Evolutionary conservation across 1,140 invertebrate species (phyloP), one percentile per base, ranked within the genome.

Genomic region (Drosophila auraria): DNA sequence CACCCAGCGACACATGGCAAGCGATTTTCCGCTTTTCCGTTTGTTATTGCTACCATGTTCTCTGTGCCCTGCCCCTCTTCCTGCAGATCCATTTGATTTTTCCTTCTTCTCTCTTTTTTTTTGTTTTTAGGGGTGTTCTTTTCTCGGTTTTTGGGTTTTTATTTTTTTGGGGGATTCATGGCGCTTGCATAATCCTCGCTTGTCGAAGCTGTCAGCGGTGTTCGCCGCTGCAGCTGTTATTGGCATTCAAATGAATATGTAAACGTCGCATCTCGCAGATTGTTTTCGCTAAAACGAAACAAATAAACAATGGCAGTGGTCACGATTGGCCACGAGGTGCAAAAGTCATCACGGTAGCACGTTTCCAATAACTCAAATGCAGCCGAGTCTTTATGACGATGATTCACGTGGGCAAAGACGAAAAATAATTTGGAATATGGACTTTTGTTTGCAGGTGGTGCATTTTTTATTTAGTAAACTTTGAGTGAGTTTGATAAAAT

Each of bases 221-320:
- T 27, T 58, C 57, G 33, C 8, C 60, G 62, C 45, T 72, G 81
- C 84, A 75, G 78, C 84, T 89, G 84, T 74, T 83, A 82, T 87
- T 89, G 84, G 81, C 86, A 90, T 90, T 89, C 81, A 90, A 90
- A 89, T 90, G 82, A 84, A 90, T 84, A 90, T 82, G 86, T 86
- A 77, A 87, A 78, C 74, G 69, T 84, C 73, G 82, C 82, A 63
- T 61, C 69, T 53, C 54, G 23, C 47, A 61, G 65, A 83, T 77
- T 77, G 80, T 71, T 82, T 69, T 83, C 30, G 76, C 77, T 66
- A 60, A 50, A 68, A 47, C 45, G 36, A 80, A 65, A 59, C 54
- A 76, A 40, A 64, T 63, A 62, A 70, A 77, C 71, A 76, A 64
- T 60, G 45, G 8, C 58, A 44, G 5, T 57, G 65, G 64, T 71